Percentiles rank a stretch among this genome's conserved stretches.
Evolutionary conservation across 2,888 invertebrate genomes (phyloP).

Genomic region (Cephus sareptanus): DNA sequence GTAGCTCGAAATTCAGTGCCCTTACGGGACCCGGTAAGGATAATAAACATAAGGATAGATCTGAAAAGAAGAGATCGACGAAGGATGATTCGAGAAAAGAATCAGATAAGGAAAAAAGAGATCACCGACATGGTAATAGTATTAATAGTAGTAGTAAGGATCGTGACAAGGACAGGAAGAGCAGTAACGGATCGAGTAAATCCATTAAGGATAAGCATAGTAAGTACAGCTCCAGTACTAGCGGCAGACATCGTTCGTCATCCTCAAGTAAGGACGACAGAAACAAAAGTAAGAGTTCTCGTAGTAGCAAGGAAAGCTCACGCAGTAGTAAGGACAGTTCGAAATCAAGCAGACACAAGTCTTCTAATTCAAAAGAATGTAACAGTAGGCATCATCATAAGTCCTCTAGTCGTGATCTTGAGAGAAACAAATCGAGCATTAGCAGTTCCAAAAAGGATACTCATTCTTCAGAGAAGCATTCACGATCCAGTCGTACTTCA

Average conservation of each 20-base stretch:
- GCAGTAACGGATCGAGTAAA: constrained; percentile 43
- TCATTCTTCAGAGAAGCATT: constrained; percentile 48
- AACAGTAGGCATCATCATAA: constrained; percentile 34
- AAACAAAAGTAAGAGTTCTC: constrained; percentile 32
- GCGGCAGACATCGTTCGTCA: constrained; percentile 42
- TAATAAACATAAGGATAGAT: not conserved
- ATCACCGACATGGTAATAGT: constrained; percentile 26
- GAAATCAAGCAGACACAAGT: constrained; percentile 37
- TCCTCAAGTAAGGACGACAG: constrained; percentile 45
- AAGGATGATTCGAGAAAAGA: constrained; percentile 22
- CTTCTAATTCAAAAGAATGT: constrained; percentile 36
- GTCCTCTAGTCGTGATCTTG: constrained; percentile 23
- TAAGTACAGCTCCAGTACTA: constrained; percentile 39
- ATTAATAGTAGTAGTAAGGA: constrained; percentile 20
- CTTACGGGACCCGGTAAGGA: not conserved
- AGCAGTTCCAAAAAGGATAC: constrained; percentile 30
- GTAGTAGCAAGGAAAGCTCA: constrained; percentile 22
- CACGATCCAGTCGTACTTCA: constrained; percentile 48
- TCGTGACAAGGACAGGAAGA: constrained; percentile 34
- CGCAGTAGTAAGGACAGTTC: constrained; percentile 26
- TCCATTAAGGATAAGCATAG: constrained; percentile 54
- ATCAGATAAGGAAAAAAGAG: constrained; percentile 27
- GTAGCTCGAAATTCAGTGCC: not conserved
- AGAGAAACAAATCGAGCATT: constrained; percentile 28
- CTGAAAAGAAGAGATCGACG: not conserved